phyloP scores from a whole-genome alignment of 2,797 vertebrate species.

The Gouania willdenowi region DNA sequence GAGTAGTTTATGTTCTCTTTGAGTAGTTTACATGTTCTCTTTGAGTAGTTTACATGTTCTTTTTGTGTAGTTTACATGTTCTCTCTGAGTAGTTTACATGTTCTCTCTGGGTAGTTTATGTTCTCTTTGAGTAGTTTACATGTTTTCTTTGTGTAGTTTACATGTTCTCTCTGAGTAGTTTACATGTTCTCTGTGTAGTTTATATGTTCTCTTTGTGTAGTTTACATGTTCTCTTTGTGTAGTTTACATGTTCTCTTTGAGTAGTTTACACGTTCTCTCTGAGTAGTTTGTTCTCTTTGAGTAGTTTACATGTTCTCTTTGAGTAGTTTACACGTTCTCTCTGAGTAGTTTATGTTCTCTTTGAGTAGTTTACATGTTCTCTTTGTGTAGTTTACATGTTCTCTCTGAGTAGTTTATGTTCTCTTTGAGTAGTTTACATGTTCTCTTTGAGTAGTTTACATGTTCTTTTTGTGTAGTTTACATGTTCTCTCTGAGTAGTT shows the following conservation, averaged over 20 bases:
- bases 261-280: slow-evolving; percentile 3
- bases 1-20: slow-evolving; percentile 66
- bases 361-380: neutral
- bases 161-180: neutral
- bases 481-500: no score
- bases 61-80: neutral
- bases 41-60: slow-evolving; percentile 70
- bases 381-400: slow-evolving; percentile 73
- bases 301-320: slow-evolving; percentile 3
- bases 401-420: no score
- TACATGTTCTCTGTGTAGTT: slow-evolving; percentile 4
- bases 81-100: slow-evolving; percentile 71
- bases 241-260: slow-evolving; percentile 68
- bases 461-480: neutral
- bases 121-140: neutral
- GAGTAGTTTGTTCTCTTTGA: slow-evolving; percentile 62
- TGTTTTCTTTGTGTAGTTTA: slow-evolving; percentile 64
- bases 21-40: slow-evolving; percentile 1
- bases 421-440: slow-evolving; percentile 1
- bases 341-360: no score
- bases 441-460: slow-evolving; percentile 54
- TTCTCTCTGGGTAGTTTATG: no score
- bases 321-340: no score
- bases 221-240: slow-evolving; percentile 8
- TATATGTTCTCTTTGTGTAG: neutral